A percentile compares a stretch with the other conserved stretches of the same genome.
Evolutionary conservation across 2,797 vertebrate genomes (phyloP).

Genomic region (Sebastes minor): DNA sequence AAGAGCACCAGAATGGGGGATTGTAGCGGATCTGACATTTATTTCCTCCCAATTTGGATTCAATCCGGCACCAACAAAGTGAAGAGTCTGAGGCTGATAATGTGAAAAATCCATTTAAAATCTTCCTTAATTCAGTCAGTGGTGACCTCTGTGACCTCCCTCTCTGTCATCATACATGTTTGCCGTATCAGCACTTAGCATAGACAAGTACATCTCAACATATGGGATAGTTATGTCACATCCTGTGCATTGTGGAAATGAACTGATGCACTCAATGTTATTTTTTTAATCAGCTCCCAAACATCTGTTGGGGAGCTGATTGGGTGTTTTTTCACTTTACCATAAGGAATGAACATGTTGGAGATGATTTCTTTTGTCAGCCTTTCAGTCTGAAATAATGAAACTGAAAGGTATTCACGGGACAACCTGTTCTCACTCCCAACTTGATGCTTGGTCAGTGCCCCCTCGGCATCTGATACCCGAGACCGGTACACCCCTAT

Average conservation of each 20-base stretch:
- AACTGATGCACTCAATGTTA: neutral
- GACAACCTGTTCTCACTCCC: neutral
- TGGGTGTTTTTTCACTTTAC: neutral
- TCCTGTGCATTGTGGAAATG: conserved; percentile 9
- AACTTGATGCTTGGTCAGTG: neutral
- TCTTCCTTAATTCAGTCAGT: neutral
- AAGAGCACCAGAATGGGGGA: neutral
- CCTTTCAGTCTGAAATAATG: neutral
- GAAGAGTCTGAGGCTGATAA: neutral
- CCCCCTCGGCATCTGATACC: neutral
- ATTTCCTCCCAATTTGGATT: neutral
- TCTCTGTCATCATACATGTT: neutral
- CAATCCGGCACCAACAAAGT: neutral
- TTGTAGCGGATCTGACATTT: neutral
- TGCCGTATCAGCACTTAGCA: neutral
- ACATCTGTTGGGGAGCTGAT: neutral
- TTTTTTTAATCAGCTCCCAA: neutral
- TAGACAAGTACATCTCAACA: neutral
- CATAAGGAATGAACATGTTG: neutral
- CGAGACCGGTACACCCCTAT: neutral
- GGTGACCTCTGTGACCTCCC: neutral
- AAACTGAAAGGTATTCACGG: neutral
- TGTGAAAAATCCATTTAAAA: neutral
- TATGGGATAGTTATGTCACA: conserved; percentile 15
- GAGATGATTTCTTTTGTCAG: neutral